A percentile compares a stretch with the other conserved stretches of the same genome.
phyloP scores from a whole-genome alignment of 2,888 invertebrate species.

The Campopleginae sp. region DNA sequence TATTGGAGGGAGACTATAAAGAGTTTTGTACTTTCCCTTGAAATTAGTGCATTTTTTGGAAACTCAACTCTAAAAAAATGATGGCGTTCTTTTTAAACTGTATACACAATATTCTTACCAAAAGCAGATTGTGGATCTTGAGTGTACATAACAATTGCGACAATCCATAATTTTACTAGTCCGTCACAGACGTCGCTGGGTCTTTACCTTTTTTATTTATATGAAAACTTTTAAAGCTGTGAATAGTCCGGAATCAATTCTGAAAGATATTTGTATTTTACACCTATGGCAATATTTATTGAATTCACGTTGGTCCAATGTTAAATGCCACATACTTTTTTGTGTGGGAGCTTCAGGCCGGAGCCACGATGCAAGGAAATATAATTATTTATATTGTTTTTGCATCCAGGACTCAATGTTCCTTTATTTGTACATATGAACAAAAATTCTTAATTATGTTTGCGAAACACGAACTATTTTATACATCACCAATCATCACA shows the following conservation, averaged over 20 bases:
- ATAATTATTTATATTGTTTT: slow-evolving; percentile 13
- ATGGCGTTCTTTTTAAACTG: background rate
- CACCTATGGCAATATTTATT: slow-evolving; percentile 39
- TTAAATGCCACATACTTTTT: slow-evolving; percentile 18
- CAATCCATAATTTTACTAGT: slow-evolving; percentile 39
- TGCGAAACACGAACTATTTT: slow-evolving; percentile 21
- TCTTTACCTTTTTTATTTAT: background rate
- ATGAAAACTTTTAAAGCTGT: background rate
- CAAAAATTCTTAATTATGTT: slow-evolving; percentile 19
- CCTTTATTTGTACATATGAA: slow-evolving; percentile 25
- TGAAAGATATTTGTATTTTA: slow-evolving; percentile 27
- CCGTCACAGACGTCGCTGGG: background rate
- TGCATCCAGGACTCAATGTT: slow-evolving; percentile 5
- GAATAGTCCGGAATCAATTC: slow-evolving; percentile 7
- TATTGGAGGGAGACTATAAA: slow-evolving; percentile 40
- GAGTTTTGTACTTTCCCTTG: slow-evolving; percentile 48
- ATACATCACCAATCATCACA: slow-evolving; percentile 32
- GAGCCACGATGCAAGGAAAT: slow-evolving; percentile 2
- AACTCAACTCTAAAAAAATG: slow-evolving; percentile 2
- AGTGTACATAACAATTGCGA: background rate
- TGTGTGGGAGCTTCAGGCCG: background rate
- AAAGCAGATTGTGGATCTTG: background rate
- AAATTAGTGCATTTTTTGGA: slow-evolving; percentile 22
- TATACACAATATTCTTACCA: slow-evolving; percentile 28
- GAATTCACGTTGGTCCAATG: background rate